Percentiles rank a stretch among this genome's conserved stretches.
Conservation (phyloP, 2,113 vertebrate species). For the Machaerirhynchus nigripectus region DNA sequence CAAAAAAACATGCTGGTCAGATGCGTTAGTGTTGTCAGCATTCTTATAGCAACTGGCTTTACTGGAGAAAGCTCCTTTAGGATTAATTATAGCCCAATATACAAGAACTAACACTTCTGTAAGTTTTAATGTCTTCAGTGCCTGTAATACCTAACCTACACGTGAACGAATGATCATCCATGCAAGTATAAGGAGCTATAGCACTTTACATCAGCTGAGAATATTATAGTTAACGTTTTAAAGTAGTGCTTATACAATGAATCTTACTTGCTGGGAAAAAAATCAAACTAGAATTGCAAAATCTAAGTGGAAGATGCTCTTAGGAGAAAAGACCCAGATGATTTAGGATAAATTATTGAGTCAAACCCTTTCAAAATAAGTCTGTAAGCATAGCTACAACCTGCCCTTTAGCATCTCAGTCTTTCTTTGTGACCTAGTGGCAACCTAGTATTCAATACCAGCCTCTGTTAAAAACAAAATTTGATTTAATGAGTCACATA, state of each 20-base stretch:
- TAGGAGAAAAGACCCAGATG: neutral
- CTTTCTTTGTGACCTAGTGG: neutral
- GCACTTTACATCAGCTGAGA: neutral
- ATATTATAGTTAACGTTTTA: neutral
- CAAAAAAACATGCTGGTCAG: neutral
- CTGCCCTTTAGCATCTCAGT: neutral
- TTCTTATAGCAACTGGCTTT: neutral
- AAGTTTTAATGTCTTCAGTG: neutral
- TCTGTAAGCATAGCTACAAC: neutral
- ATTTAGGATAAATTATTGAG: neutral
- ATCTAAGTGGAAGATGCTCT: neutral
- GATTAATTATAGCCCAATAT: neutral
- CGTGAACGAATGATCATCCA: neutral
- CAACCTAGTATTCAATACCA: neutral
- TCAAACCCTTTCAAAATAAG: neutral
- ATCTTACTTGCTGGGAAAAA: neutral
- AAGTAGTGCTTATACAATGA: neutral
- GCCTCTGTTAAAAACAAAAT: neutral
- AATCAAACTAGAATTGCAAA: neutral
- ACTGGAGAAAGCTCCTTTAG: neutral
- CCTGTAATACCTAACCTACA: neutral
- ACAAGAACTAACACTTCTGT: neutral
- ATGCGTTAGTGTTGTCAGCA: neutral
- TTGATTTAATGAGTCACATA: neutral
- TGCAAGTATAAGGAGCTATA: neutral